Evolutionary conservation across 2,888 invertebrate genomes (phyloP), one percentile per base, ranked within the genome.

Genomic region (Pegoplata infirma): DNA sequence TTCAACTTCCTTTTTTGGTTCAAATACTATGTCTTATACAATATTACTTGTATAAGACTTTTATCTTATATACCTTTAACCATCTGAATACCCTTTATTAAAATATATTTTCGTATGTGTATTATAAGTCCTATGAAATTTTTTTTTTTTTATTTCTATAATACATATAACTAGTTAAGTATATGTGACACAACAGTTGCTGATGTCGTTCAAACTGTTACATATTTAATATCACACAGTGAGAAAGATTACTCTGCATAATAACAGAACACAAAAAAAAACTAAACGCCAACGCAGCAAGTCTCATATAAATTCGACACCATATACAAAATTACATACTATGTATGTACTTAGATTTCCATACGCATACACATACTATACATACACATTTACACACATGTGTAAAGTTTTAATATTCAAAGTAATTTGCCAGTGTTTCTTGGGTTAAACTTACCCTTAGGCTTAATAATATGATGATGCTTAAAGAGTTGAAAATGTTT

Each of bases 131-230:
- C 61, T 67, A 16, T 46, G 46, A 17, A 61, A 46, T 55, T 74
- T 67, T 61, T 74, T 47, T 46, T 59, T n/a, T 75, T n/a, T n/a
- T n/a, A n/a, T n/a, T n/a, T n/a, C n/a, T n/a, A n/a, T n/a, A n/a
- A n/a, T n/a, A n/a, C n/a, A n/a, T n/a, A n/a, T n/a, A n/a, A n/a
- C n/a, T 40, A n/a, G 19, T 36, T n/a, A 36, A 19, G 49, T 28
- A 17, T 17, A 47, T 16, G 16, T 69, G 69, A 71, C 75, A 72
- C 71, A 79, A 71, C 79, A 79, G 79, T 75, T 75, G 79, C 75
- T 75, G 79, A 79, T 79, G 79, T 79, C 79, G 79, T 63, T 79
- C 75, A 79, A 79, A 79, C 66, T 79, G 79, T 75, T 79, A 79
- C 75, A 79, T 75, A 75, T 79, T 79, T 63, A 75, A 75, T 79